Conservation (phyloP, 2,888 invertebrate genomes). For the Oligia strigilis region DNA sequence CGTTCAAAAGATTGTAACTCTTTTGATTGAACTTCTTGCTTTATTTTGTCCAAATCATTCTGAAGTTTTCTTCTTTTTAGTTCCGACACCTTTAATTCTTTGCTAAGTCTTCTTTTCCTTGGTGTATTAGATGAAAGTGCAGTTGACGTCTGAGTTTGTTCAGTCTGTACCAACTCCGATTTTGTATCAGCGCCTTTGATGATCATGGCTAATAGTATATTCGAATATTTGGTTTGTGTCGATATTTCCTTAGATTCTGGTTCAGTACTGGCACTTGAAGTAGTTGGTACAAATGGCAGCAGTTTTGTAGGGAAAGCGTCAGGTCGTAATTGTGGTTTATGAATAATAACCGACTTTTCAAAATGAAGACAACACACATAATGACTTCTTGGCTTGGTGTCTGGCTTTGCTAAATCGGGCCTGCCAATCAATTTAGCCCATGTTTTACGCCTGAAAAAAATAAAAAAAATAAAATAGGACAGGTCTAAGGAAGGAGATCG, state of each 20-base stretch:
- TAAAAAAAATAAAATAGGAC: slow-evolving; percentile 5
- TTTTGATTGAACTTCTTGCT: slow-evolving; percentile 23
- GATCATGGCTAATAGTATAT: background rate
- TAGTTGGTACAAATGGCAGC: slow-evolving; percentile 36
- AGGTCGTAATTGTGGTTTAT: slow-evolving; percentile 46
- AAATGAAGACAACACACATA: slow-evolving; percentile 51
- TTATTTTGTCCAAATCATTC: slow-evolving; percentile 38
- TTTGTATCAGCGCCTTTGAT: slow-evolving; percentile 8
- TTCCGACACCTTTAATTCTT: slow-evolving; percentile 35
- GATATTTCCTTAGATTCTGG: slow-evolving; percentile 4
- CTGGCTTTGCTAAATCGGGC: slow-evolving; percentile 46
- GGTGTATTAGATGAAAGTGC: slow-evolving; percentile 36
- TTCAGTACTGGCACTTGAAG: slow-evolving; percentile 15
- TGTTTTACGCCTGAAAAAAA: slow-evolving; percentile 9
- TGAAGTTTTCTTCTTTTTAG: slow-evolving; percentile 41
- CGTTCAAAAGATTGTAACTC: slow-evolving; percentile 25
- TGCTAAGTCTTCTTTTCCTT: slow-evolving; percentile 44
- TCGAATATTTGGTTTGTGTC: slow-evolving; percentile 19
- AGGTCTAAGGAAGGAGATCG: slow-evolving; percentile 6
- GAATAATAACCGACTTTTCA: slow-evolving; percentile 41
- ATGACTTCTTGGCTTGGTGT: slow-evolving; percentile 42
- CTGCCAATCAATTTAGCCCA: slow-evolving; percentile 39
- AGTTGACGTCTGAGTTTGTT: slow-evolving; percentile 34
- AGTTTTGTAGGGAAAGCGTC: slow-evolving; percentile 50
- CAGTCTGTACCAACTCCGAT: slow-evolving; percentile 24